Base-by-base conservation (phyloP, 2,888 invertebrate genomes). In the Dromius quadrimaculatus region DNA sequence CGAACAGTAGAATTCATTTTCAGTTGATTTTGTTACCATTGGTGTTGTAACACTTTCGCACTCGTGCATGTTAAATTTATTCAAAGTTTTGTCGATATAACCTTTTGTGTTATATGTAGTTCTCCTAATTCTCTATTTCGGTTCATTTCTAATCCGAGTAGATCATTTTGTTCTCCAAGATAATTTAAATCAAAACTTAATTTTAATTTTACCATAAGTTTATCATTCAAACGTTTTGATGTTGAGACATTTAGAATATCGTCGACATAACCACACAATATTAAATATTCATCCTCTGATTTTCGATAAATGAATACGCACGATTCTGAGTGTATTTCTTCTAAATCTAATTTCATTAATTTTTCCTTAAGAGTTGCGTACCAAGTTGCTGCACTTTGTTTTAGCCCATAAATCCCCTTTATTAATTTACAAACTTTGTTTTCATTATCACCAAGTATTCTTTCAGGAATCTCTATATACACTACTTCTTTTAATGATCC, bases 361-460 rank as follows among this genome's bases (percentile, higher is more conserved):
- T 20, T 45, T 45, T 6, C 17, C 45, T 45, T 45, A 3, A 45
- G 5, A 13, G 5, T 45, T 13, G 45, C 47, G n/a, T 2, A 47
- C 47, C 47, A 47, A 2, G 47, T 47, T 50, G 50, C 50, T 1
- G 50, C 23, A 22, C 50, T 50, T 28, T 50, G 50, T 22, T 50
- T 50, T 20, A 50, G 11, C 8, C 50, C 50, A 20, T 50, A 50
- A 9, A 50, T 50, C 1, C 50, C 50, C 13, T 50, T 50, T 50
- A 22, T 9, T 2, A 50, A 23, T 50, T n/a, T 50, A 50, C 50
- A 50, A 11, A 50, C 23, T 28, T 22, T 50, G 22, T 22, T 50
- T 9, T 1, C 17, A 4, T 50, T 50, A 11, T 50, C 50, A 9
- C 22, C 50, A 8, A 22, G 5, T 50, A 50, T 22, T n/a, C 50